phyloP scores from a whole-genome alignment of 1,140 invertebrate species.

The Zaprionus tsacasi region DNA sequence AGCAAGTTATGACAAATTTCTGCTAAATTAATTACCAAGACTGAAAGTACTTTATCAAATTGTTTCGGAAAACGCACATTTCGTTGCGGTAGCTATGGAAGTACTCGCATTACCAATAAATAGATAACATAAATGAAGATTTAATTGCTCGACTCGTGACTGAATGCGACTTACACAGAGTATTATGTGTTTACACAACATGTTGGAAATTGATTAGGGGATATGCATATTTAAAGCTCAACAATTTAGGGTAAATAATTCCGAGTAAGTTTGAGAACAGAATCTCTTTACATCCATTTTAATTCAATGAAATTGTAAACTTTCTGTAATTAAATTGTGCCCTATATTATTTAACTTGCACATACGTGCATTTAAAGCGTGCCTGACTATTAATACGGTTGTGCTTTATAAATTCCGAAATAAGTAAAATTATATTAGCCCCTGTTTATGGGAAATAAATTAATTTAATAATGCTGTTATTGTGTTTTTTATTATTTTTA shows the following conservation, averaged over 20 bases:
- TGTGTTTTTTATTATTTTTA: no score
- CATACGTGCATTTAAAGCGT: neutral
- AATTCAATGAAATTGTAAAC: neutral
- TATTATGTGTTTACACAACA: neutral
- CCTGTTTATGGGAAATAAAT: no score
- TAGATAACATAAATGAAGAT: conserved; percentile 4
- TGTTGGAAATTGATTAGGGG: neutral
- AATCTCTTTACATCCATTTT: neutral
- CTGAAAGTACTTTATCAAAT: conserved; percentile 34
- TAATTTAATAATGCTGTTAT: no score
- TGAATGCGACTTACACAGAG: neutral
- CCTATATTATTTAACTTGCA: neutral
- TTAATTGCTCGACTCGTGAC: conserved; percentile 11
- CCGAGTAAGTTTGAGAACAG: neutral
- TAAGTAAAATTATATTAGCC: no score
- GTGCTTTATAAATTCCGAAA: no score
- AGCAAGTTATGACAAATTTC: conserved; percentile 51
- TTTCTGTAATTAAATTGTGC: neutral
- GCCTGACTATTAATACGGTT: neutral
- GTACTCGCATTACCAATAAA: conserved; percentile 14
- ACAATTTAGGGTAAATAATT: neutral
- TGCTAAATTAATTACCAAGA: conserved; percentile 69
- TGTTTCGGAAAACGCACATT: neutral
- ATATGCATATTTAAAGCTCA: neutral
- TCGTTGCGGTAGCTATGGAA: neutral